A percentile compares a stretch with the other conserved stretches of the same genome.
phyloP scores from a whole-genome alignment of 2,797 vertebrate species.

The Florisuga fusca region DNA sequence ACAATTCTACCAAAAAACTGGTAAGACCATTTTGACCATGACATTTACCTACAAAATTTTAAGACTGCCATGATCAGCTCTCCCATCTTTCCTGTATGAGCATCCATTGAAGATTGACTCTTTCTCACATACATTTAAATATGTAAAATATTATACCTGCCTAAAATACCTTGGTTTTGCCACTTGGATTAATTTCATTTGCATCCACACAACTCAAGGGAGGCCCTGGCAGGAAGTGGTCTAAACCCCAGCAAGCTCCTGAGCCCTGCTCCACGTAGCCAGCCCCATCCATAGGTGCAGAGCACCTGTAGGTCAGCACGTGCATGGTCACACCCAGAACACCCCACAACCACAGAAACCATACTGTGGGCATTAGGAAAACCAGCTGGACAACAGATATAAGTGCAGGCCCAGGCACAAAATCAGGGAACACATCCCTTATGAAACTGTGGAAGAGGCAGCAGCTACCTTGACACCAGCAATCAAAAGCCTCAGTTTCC shows the following conservation, averaged over 20 bases:
- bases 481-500: neutral
- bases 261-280: neutral
- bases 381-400: neutral
- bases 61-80: neutral
- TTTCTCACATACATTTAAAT: neutral
- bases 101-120: neutral
- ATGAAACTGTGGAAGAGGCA: neutral
- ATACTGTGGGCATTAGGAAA: neutral
- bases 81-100: too few relatives aligned
- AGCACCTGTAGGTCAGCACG: neutral
- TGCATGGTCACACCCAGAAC: neutral
- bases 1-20: neutral
- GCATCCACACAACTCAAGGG: neutral
- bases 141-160: neutral
- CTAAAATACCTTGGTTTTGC: neutral
- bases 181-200: neutral
- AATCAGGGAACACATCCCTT: neutral
- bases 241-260: neutral
- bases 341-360: neutral
- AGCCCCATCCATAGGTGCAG: neutral
- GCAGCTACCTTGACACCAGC: neutral
- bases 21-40: neutral
- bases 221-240: neutral
- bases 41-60: neutral
- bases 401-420: neutral